phyloP scores from a whole-genome alignment of 2,113 vertebrate species.

The Salvelinus alpinus region DNA sequence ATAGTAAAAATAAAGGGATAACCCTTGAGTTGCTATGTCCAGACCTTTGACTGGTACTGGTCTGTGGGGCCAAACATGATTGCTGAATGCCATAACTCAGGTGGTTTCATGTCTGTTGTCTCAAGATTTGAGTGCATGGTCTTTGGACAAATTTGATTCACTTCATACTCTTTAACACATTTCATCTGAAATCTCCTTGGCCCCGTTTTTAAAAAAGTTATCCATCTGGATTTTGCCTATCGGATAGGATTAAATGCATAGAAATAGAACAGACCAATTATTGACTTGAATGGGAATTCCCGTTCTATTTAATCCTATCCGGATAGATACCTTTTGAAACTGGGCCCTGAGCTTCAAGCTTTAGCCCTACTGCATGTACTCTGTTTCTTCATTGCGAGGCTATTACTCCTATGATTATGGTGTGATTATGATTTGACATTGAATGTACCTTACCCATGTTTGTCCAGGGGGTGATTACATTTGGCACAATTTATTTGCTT shows the following conservation, averaged over 20 bases:
- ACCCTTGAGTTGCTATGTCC: too few species aligned
- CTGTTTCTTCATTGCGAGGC: constrained; percentile 33
- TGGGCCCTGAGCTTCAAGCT: constrained; percentile 52
- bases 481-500: constrained; percentile 89
- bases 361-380: constrained; percentile 85
- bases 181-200: constrained; percentile 71
- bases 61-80: constrained; percentile 29
- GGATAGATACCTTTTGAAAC: constrained; percentile 25
- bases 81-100: constrained; percentile 48
- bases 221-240: too few species aligned
- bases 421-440: constrained; percentile 75
- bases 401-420: constrained; percentile 65
- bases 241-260: too few species aligned
- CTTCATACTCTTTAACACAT: constrained; percentile 79
- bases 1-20: too few species aligned
- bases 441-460: constrained; percentile 81
- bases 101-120: constrained; percentile 75
- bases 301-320: too few species aligned
- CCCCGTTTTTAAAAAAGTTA: too few species aligned
- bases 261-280: too few species aligned
- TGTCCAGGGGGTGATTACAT: constrained; percentile 90
- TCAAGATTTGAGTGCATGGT: constrained; percentile 78
- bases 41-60: not conserved
- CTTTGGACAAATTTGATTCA: constrained; percentile 74
- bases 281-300: too few species aligned